phyloP scores from a whole-genome alignment of 1,140 invertebrate species.

The Alviniconcha marisindica region DNA sequence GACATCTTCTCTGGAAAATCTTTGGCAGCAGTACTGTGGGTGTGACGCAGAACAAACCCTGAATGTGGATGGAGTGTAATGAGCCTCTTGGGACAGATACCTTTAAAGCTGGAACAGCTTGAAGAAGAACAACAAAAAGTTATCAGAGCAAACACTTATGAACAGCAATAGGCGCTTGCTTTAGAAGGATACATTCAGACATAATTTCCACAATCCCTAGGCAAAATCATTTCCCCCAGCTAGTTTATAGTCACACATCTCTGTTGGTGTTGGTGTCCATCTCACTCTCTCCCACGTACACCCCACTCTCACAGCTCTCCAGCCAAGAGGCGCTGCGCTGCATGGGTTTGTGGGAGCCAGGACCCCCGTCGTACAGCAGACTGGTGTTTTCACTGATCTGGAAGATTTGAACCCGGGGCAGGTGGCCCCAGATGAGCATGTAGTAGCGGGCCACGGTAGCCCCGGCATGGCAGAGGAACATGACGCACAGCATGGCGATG shows the following conservation, averaged over 20 bases:
- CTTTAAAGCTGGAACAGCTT: too few species aligned
- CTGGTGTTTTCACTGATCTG: constrained; percentile 57
- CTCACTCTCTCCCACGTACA: constrained; percentile 63
- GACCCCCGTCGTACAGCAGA: constrained; percentile 42
- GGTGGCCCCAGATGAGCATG: constrained; percentile 52
- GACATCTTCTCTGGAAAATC: too few species aligned
- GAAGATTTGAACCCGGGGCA: constrained; percentile 56
- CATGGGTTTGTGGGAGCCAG: constrained; percentile 41
- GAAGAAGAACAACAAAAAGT: too few species aligned
- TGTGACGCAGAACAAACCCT: too few species aligned
- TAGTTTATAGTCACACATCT: constrained; percentile 27
- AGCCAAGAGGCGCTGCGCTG: constrained; percentile 63
- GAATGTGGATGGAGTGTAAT: too few species aligned
- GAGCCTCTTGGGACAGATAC: too few species aligned
- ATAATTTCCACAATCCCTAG: too few species aligned
- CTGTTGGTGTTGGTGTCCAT: constrained; percentile 46
- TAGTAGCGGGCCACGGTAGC: constrained; percentile 54
- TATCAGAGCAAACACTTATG: too few species aligned
- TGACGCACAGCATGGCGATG: constrained; percentile 46
- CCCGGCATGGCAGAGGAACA: constrained; percentile 50
- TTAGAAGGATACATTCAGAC: too few species aligned
- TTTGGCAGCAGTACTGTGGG: too few species aligned
- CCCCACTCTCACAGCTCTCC: constrained; percentile 67
- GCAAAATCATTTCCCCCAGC: too few species aligned
- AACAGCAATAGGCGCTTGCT: too few species aligned